Evolutionary conservation across 1,140 invertebrate genomes (phyloP).

Genomic region (fruit fly (Drosophila melanogaster)): Release_6_plus_ISO1_MT NT_033777.3:7657001-7657500

Average conservation of each 20-base stretch:
- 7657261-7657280: too few relatives aligned
- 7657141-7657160: neutral
- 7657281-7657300: neutral
- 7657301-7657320: too few relatives aligned
- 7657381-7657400: too few relatives aligned
- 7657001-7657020: conserved; percentile 74
- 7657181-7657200: conserved; percentile 11
- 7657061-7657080: conserved; percentile 1
- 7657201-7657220: neutral
- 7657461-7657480: conserved; percentile 15
- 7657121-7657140: conserved; percentile 18
- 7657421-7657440: too few relatives aligned
- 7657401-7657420: too few relatives aligned
- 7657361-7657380: too few relatives aligned
- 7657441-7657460: neutral
- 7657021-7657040: conserved; percentile 56
- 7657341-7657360: too few relatives aligned
- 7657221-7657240: neutral
- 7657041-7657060: conserved; percentile 70
- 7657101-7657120: conserved; percentile 22
- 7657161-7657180: conserved; percentile 7
- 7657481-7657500: conserved; percentile 45
- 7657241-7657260: neutral
- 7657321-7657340: too few relatives aligned
- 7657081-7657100: conserved; percentile 30